Evolutionary conservation across 1,140 invertebrate species (phyloP), one percentile per base, ranked within the genome.

Genomic region (Caenorhabditis inopinata): DNA sequence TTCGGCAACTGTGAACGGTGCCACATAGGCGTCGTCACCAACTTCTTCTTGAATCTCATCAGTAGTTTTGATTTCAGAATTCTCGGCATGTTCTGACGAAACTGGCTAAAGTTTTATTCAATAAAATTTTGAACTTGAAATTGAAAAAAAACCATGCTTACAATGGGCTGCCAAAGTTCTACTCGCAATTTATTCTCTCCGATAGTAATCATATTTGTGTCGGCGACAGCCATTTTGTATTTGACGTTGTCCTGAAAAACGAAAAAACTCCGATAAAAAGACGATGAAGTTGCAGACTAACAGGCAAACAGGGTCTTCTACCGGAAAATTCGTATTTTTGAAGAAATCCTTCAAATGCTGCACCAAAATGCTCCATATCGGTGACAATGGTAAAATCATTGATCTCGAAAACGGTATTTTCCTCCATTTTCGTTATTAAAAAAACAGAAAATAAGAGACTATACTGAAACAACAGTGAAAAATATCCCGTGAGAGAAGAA

Each of bases 331-430:
- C 58, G 58, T 68, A 68, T 68, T 68, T 68, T 12, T 68, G 58
- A 12, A 68, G 25, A 14, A 68, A 38, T 38, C 58, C 58, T 21
- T 68, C 58, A 21, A 68, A 68, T 12, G 58, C 58, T 7, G 58
- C 58, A 21, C 58, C 58, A 21, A 68, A 68, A 38, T 68, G 58
- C 58, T 68, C 58, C 58, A 68, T 68, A 35, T 68, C 58, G 11
- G 58, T 68, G 58, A 68, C 58, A 27, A 68, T 68, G 0, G 58
- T 68, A 32, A 68, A 68, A 18, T 68, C 58, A 38, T 68, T 68
- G 16, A 68, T 68, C 32, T 68, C 58, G 32, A 68, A 68, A 42
- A 68, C 58, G 0, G 58, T 68, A 18, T 68, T 68, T 68, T 68
- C 58, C 32, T 68, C 58, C 16, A 68, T 38, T 68, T 68, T 32